Evolutionary conservation across 2,113 vertebrate genomes (phyloP), one percentile per base, ranked within the genome.

Genomic region (Herpailurus yagouaroundi): DNA sequence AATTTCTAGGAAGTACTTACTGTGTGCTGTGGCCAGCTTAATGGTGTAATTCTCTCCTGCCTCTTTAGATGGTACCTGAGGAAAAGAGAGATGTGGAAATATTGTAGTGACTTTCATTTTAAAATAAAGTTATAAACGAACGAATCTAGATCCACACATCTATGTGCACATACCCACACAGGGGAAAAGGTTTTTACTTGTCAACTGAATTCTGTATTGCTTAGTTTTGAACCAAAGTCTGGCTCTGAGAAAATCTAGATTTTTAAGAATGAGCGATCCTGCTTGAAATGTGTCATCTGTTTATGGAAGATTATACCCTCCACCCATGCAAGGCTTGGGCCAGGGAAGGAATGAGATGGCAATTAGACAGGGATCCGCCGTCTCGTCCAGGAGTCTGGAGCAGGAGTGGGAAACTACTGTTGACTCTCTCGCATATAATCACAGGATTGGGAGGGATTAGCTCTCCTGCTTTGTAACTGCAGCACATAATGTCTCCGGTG

Each of bases 301-400:
- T 80, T 31, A 7, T 68, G 55, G 77, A 57, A 60, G 87, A 92
- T 82, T 33, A 45, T 18, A 23, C 48, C 81, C 57, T 79, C 15
- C 31, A 1, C 7, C 33, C 14, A 0, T 29, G 36, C 5, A 0
- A 11, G 69, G 71, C 68, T 23, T 7, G 29, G 15, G 63, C 60
- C 33, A 5, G 21, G 48, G 19, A 33, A 13, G 31, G 80, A 4
- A 5, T 1, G 1, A 45, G 36, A 15, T 48, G 1, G 64, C 76
- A 66, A 5, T 84, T 12, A 84, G 92, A 73, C 0, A 0, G 52
- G 64, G 21, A 13, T 16, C 69, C 1, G 0, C 8, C 1, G 33
- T 97, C 84, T 69, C 18, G 19, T 91, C 92, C 66, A 1, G 57
- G n/a, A 25, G 14, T 81, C 73, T 41, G 91, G 60, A 93, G 60